A percentile compares a stretch with the other conserved stretches of the same genome.
phyloP scores from a whole-genome alignment of 2,113 vertebrate genomes.

The Bufo gargarizans region DNA sequence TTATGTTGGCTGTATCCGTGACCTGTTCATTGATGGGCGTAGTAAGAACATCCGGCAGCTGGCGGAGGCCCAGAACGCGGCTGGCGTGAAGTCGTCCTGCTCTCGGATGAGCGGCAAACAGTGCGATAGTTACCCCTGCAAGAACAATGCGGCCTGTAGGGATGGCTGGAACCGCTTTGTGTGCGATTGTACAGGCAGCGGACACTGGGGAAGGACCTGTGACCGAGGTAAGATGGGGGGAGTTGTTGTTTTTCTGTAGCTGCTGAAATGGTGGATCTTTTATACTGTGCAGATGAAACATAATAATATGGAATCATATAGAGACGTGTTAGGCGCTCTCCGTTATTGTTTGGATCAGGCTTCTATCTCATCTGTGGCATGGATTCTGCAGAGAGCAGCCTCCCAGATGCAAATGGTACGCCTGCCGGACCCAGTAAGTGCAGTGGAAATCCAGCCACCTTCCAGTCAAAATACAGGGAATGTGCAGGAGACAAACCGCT shows the following conservation, averaged over 20 bases:
- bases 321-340: background rate
- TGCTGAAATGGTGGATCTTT: no score
- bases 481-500: no score
- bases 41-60: constrained; percentile 97
- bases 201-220: constrained; percentile 92
- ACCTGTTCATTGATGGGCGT: constrained; percentile 93
- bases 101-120: constrained; percentile 84
- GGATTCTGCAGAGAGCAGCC: no score
- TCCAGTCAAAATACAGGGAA: no score
- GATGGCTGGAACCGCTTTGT: constrained; percentile 98
- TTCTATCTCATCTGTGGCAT: no score
- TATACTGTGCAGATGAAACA: background rate
- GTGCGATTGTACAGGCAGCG: constrained; percentile 92
- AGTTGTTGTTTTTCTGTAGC: no score
- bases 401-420: no score
- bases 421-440: no score
- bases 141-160: constrained; percentile 88
- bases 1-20: constrained; percentile 93
- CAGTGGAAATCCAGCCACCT: no score
- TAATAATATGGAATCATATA: background rate
- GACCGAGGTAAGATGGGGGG: constrained; percentile 81
- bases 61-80: constrained; percentile 86
- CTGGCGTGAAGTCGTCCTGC: constrained; percentile 89
- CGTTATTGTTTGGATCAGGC: background rate
- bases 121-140: constrained; percentile 92